These are phyloP conservation scores for Caenorhabditis latens DNA, from an alignment of 1,140 invertebrate species.

Conservation along the genomic window DNA sequence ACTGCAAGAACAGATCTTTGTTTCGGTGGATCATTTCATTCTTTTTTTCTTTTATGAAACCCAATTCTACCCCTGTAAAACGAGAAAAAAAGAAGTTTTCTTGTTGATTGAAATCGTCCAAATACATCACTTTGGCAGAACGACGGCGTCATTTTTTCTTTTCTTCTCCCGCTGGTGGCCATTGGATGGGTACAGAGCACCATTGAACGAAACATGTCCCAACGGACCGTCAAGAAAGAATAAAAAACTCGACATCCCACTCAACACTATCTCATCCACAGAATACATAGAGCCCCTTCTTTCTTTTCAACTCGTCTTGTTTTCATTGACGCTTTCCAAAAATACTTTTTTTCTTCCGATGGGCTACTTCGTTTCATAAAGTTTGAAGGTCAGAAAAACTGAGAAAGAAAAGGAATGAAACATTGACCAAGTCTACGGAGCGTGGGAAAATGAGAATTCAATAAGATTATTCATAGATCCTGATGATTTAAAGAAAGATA, in stretches of 20 bases:
- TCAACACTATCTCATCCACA: slow-evolving; percentile 43
- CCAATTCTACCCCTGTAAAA: neutral
- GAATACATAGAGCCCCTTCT: neutral
- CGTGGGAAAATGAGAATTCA: neutral
- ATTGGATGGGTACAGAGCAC: slow-evolving; percentile 36
- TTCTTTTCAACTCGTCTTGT: neutral
- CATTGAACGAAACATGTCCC: slow-evolving; percentile 37
- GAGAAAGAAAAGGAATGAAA: neutral
- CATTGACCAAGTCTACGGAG: neutral
- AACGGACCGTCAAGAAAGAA: slow-evolving; percentile 42
- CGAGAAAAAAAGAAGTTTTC: neutral
- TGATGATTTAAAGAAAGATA: neutral
- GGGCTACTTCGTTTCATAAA: slow-evolving; percentile 4
- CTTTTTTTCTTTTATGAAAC: neutral
- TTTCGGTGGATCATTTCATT: neutral
- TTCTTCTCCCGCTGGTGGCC: neutral
- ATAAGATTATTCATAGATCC: slow-evolving; percentile 18
- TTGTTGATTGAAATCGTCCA: slow-evolving; percentile 49
- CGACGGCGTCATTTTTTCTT: slow-evolving; percentile 28
- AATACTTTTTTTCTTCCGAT: neutral
- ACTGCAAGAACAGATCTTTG: slow-evolving; percentile 24
- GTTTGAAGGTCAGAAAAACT: slow-evolving; percentile 23
- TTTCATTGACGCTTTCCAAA: neutral
- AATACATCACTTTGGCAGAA: slow-evolving; percentile 26
- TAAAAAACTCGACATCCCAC: slow-evolving; percentile 45